Percentiles rank a stretch among this genome's conserved stretches.
phyloP scores from a whole-genome alignment of 2,797 vertebrate species.

The Phaenicophaeus curvirostris region DNA sequence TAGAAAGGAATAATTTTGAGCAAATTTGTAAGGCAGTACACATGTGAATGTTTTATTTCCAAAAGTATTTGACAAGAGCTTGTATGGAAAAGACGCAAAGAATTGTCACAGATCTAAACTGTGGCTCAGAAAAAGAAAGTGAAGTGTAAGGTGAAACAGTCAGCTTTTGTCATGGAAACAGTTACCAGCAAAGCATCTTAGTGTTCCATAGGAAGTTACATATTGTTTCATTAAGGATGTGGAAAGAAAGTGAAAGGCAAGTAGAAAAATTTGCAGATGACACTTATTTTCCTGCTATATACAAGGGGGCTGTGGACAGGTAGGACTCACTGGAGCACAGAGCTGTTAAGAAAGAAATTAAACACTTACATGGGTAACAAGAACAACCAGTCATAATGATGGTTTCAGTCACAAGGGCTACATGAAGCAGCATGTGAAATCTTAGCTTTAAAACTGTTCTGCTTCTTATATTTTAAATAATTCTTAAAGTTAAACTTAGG shows the following conservation, averaged over 20 bases:
- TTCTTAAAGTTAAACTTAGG: neutral
- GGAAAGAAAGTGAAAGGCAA: neutral
- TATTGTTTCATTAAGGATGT: neutral
- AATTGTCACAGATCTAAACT: neutral
- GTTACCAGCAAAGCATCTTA: neutral
- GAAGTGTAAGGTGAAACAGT: neutral
- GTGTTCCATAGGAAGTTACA: neutral
- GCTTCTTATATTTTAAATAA: neutral
- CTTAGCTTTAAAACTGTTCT: neutral
- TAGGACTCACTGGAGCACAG: neutral
- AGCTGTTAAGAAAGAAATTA: neutral
- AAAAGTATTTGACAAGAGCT: neutral
- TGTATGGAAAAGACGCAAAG: neutral
- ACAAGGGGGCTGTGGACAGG: neutral
- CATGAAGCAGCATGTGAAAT: neutral
- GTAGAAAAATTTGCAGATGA: neutral
- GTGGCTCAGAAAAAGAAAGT: neutral
- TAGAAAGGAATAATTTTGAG: rapidly evolving
- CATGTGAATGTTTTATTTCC: neutral
- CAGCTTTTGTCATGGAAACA: neutral
- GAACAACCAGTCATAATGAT: neutral
- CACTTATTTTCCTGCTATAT: neutral
- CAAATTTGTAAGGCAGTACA: neutral
- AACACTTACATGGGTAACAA: neutral
- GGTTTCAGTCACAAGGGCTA: neutral